Percentiles rank a stretch among this genome's conserved stretches.
These are phyloP conservation scores for Aricia agestis DNA, from an alignment of 1,140 invertebrate species.

Conservation along the genomic window DNA sequence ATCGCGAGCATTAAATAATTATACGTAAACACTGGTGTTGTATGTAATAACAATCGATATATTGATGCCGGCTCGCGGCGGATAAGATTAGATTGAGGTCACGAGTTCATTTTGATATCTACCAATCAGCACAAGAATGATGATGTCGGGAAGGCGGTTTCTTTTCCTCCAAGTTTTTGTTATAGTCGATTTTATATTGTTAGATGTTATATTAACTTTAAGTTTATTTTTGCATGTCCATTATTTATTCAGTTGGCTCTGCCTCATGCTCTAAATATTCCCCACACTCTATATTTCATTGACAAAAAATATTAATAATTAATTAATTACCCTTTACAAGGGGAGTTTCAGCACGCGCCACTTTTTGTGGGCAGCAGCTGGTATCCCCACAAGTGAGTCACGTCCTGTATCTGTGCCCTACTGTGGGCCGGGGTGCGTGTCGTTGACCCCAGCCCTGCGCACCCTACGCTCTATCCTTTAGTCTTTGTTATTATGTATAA, in stretches of 20 bases:
- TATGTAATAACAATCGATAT: background rate
- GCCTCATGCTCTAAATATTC: background rate
- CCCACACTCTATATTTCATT: background rate
- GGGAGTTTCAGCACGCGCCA: conserved; percentile 35
- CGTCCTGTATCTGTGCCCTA: conserved; percentile 65
- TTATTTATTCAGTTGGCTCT: no score
- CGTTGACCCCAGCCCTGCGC: conserved; percentile 67
- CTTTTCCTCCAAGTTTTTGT: background rate
- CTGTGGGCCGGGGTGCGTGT: conserved; percentile 64
- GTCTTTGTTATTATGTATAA: conserved; percentile 46
- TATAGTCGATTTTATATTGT: background rate
- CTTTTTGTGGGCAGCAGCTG: conserved; percentile 69
- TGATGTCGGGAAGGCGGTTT: background rate
- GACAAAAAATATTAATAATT: conserved; percentile 12
- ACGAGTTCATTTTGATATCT: background rate
- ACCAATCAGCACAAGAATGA: background rate
- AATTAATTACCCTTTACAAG: conserved; percentile 15
- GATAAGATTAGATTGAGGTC: conserved; percentile 1
- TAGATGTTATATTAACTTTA: background rate
- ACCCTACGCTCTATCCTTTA: conserved; percentile 59
- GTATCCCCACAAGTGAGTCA: conserved; percentile 67
- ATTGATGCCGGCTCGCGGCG: background rate
- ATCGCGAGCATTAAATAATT: background rate
- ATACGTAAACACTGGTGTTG: background rate
- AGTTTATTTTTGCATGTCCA: no score